Base-by-base conservation (phyloP, 2,797 vertebrate species). In the Acrossocheilus fasciatus region DNA sequence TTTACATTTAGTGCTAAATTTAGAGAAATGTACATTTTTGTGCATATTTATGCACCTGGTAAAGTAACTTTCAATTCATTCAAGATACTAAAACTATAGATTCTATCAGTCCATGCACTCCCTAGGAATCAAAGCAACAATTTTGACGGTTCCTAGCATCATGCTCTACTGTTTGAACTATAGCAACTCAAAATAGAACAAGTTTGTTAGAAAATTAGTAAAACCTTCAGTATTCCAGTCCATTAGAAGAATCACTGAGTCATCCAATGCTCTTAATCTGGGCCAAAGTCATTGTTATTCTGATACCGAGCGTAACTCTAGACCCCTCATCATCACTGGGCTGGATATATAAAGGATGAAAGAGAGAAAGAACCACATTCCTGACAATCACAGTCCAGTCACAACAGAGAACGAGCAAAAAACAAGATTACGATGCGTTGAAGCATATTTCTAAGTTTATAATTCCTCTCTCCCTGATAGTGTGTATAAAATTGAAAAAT, bases 231-330 rank as follows among this genome's bases (percentile, higher is more conserved):
- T 77, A 66, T 69, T 59, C 70, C 17, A 83, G 26, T 20, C 23
- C 47, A n/a, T 30, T 74, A 57, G 12, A 70, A 69, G 18, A 85
- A 68, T 50, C 18, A 79, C 74, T 83, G 78, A 89, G 77, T 90
- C 83, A 81, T 78, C 26, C 45, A 57, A 23, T 57, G 74, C 39
- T 80, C 59, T 84, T 78, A 88, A 76, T 73, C 74, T 41, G 39
- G 68, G 62, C 70, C 80, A 80, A 72, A 82, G 54, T 82, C 84
- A 80, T 39, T 68, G 86, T 75, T 83, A 79, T 75, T 50, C 66
- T 64, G 82, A 82, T 87, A 36, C 45, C 66, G 50, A 78, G 64
- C 43, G 85, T 88, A 90, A 87, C 20, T 50, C 30, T 62, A 88
- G 34, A 88, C 57, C 45, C 11, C 68, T 78, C 64, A 85, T 83